phyloP scores from a whole-genome alignment of 2,797 vertebrate species.

The Chelidonichthys spinosus region DNA sequence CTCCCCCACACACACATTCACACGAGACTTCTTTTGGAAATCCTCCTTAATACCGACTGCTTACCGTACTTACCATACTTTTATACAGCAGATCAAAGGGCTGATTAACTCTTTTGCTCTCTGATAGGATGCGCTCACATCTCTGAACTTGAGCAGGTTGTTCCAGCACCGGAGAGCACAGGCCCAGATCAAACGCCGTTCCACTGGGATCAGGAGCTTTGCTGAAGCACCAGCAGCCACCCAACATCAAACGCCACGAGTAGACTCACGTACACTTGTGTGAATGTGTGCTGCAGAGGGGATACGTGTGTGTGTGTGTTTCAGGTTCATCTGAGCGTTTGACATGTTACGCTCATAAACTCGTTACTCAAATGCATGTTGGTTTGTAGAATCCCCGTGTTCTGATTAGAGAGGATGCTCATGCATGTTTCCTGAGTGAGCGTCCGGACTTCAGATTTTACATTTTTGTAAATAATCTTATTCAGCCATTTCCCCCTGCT shows the following conservation, averaged over 20 bases:
- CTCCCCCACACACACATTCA: constrained; percentile 31
- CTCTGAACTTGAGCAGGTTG: constrained; percentile 78
- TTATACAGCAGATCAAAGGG: constrained; percentile 73
- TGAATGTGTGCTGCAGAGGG: constrained; percentile 36
- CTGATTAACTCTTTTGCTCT: constrained; percentile 80
- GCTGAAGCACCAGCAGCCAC: constrained; percentile 71
- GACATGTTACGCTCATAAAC: constrained; percentile 37
- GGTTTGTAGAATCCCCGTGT: constrained; percentile 34
- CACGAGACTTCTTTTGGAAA: constrained; percentile 57
- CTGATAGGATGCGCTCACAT: constrained; percentile 61
- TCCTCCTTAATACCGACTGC: constrained; percentile 51
- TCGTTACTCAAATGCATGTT: constrained; percentile 28
- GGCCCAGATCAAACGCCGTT: constrained; percentile 78
- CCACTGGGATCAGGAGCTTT: constrained; percentile 76
- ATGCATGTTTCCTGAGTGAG: constrained; percentile 11
- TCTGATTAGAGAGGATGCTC: constrained; percentile 20
- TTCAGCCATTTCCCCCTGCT: not conserved
- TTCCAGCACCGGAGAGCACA: constrained; percentile 71
- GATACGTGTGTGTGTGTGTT: constrained; percentile 32
- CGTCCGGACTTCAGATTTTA: not conserved
- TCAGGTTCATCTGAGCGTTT: constrained; percentile 53
- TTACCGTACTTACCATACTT: constrained; percentile 52
- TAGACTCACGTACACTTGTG: constrained; percentile 40
- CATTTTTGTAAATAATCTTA: not conserved
- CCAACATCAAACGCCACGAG: constrained; percentile 77